These are phyloP conservation scores for Elmis aenea DNA, from an alignment of 2,888 invertebrate species.

Conservation along the genomic window DNA sequence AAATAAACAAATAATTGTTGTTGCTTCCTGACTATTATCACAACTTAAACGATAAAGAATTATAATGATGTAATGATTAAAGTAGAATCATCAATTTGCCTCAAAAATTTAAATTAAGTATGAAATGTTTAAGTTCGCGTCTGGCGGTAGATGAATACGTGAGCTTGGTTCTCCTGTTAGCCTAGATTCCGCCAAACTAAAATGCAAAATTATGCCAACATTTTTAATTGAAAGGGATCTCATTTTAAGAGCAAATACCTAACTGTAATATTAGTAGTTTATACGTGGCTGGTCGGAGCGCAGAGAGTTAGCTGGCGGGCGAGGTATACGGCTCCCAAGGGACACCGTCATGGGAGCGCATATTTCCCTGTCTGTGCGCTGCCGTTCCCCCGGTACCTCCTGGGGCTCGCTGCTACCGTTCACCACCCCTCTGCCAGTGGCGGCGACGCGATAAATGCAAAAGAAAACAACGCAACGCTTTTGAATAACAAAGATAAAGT, in stretches of 20 bases:
- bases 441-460: constrained; percentile 15
- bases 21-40: no score
- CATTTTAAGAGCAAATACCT: constrained; percentile 29
- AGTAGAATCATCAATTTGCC: no score
- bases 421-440: constrained; percentile 24
- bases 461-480: constrained; percentile 2
- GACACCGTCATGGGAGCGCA: constrained; percentile 41
- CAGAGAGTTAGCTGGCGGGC: constrained; percentile 34
- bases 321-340: constrained; percentile 40
- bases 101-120: no score
- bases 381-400: constrained; percentile 33
- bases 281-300: constrained; percentile 32
- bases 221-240: constrained; percentile 20
- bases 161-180: no score
- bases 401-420: constrained; percentile 31
- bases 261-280: constrained; percentile 36
- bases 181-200: no score
- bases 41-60: no score
- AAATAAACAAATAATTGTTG: no score
- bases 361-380: constrained; percentile 41
- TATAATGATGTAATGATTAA: no score
- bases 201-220: no score
- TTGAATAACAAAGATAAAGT: not conserved
- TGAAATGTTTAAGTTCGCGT: no score
- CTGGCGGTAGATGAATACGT: no score